A percentile compares a stretch with the other conserved stretches of the same genome.
Evolutionary conservation across 2,888 invertebrate species (phyloP).

Genomic region (Cephus spinipes): DNA sequence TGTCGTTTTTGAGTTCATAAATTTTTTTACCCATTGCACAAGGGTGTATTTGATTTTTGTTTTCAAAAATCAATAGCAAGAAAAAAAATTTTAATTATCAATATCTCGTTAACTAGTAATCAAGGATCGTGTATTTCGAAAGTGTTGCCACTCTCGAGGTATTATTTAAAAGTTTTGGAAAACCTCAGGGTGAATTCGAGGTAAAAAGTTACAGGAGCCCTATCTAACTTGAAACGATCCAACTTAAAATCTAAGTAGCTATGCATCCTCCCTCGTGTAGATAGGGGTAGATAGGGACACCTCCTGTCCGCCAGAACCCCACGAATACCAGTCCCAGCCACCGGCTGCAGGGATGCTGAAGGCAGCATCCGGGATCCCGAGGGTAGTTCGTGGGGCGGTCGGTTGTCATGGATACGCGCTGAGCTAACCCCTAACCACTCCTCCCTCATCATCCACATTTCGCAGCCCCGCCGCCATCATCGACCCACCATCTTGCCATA

Average conservation of each 20-base stretch:
- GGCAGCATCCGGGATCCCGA: constrained; percentile 60
- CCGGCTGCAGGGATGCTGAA: constrained; percentile 39
- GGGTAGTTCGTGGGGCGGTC: constrained; percentile 62
- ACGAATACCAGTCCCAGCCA: constrained; percentile 2
- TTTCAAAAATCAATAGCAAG: background rate
- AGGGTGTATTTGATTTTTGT: background rate
- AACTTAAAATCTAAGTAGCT: constrained; percentile 48
- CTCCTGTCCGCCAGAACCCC: constrained; percentile 11
- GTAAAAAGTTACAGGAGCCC: constrained; percentile 33
- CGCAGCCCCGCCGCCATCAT: constrained; percentile 62
- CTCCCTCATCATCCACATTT: constrained; percentile 46
- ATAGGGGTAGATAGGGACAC: constrained; percentile 41
- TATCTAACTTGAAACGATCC: constrained; percentile 34
- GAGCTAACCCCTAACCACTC: constrained; percentile 61
- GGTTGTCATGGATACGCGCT: constrained; percentile 65
- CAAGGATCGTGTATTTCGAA: background rate
- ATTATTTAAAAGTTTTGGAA: background rate
- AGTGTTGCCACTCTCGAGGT: background rate
- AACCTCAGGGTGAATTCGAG: background rate
- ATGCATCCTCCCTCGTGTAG: constrained; percentile 36
- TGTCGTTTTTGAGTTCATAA: background rate
- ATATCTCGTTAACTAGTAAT: background rate
- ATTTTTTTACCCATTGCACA: background rate
- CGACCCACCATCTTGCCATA: constrained; percentile 65
- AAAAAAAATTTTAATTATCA: background rate